Conservation (phyloP, 2,888 invertebrate species). For the Polydesmus complanatus region DNA sequence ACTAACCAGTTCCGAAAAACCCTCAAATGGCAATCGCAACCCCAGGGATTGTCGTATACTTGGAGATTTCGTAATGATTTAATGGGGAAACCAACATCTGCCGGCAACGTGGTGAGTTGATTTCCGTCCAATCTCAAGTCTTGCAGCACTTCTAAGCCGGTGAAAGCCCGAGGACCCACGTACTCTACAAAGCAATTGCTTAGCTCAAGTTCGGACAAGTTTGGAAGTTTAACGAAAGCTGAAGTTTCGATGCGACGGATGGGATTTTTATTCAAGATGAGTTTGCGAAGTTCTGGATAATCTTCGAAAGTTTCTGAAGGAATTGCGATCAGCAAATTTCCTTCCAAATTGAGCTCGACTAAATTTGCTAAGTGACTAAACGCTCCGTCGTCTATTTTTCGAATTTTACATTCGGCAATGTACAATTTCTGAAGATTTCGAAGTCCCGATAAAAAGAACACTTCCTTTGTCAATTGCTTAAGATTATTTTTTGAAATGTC, state of each 20-base stretch:
- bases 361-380: conserved; percentile 60
- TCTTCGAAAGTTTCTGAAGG: conserved; percentile 65
- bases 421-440: conserved; percentile 11
- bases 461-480: conserved; percentile 6
- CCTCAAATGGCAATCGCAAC: conserved; percentile 16
- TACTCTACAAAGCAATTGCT: conserved; percentile 62
- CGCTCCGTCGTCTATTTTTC: conserved; percentile 14
- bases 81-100: conserved; percentile 43
- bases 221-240: conserved; percentile 55
- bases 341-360: conserved; percentile 72
- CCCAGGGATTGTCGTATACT: conserved; percentile 17
- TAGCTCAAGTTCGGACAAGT: conserved; percentile 49
- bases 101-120: conserved; percentile 45
- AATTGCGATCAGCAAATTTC: conserved; percentile 60
- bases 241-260: conserved; percentile 45
- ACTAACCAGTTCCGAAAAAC: conserved; percentile 15
- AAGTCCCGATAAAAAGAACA: conserved; percentile 5
- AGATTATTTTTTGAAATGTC: conserved; percentile 12
- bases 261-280: conserved; percentile 66
- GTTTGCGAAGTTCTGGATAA: conserved; percentile 65
- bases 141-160: conserved; percentile 63
- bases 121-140: conserved; percentile 74
- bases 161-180: conserved; percentile 54
- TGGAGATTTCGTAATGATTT: conserved; percentile 23
- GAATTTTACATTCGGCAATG: conserved; percentile 9